Evolutionary conservation across 1,140 invertebrate species (phyloP).

Genomic region (Medauroidea extradentata): DNA sequence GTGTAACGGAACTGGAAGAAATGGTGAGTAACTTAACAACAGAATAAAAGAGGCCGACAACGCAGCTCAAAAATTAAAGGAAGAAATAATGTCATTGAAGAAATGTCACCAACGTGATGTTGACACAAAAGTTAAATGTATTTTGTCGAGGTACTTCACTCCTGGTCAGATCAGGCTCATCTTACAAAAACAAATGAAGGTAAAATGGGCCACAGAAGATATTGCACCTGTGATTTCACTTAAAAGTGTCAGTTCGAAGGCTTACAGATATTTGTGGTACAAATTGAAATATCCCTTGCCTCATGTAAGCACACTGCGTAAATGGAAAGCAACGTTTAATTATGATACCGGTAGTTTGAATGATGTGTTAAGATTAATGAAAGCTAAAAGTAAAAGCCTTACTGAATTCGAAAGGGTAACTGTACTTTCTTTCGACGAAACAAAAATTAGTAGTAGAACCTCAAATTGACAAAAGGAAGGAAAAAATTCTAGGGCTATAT

Average conservation of each 20-base stretch:
- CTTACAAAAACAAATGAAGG: too few relatives aligned
- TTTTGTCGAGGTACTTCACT: too few relatives aligned
- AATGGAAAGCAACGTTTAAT: slow-evolving; percentile 13
- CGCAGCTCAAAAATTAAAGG: too few relatives aligned
- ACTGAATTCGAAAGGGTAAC: slow-evolving; percentile 5
- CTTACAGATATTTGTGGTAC: slow-evolving; percentile 19
- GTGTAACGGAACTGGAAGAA: too few relatives aligned
- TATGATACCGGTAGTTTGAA: slow-evolving; percentile 7
- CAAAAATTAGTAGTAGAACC: slow-evolving; percentile 9
- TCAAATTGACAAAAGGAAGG: slow-evolving; percentile 10
- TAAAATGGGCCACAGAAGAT: slow-evolving; percentile 20
- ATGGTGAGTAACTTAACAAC: too few relatives aligned
- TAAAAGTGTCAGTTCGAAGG: slow-evolving; percentile 7
- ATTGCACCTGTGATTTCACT: slow-evolving; percentile 20
- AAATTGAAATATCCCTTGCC: slow-evolving; percentile 19
- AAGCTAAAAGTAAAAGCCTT: slow-evolving; percentile 3
- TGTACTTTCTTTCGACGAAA: slow-evolving; percentile 22
- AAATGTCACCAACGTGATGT: too few relatives aligned
- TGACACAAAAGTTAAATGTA: too few relatives aligned
- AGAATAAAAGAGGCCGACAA: too few relatives aligned
- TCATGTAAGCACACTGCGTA: slow-evolving; percentile 12
- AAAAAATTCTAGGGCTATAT: slow-evolving; percentile 18
- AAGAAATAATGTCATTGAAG: too few relatives aligned
- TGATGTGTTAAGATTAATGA: slow-evolving; percentile 15
- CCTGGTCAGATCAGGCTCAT: too few relatives aligned